Percentiles rank a stretch among this genome's conserved stretches.
Conservation (phyloP, 2,113 vertebrate genomes). For the Neopipo cinnamomea region DNA sequence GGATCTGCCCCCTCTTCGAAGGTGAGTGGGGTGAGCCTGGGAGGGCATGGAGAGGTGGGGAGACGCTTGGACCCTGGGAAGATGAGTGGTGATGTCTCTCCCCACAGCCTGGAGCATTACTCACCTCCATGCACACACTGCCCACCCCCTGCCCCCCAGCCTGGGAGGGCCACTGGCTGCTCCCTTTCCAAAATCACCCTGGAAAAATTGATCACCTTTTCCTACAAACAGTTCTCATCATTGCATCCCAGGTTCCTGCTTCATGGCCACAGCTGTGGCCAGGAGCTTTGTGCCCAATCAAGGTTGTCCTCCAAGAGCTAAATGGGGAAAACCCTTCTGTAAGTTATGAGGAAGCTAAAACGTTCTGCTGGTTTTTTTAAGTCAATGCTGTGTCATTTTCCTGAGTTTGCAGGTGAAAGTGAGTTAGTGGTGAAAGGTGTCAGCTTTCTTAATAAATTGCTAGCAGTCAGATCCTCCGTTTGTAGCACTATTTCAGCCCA, state of each 20-base stretch:
- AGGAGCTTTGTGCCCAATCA: neutral
- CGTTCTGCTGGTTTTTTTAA: neutral
- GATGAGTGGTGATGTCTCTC: neutral
- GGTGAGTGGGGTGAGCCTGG: constrained; percentile 71
- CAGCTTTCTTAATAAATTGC: neutral
- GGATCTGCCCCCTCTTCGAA: constrained; percentile 91
- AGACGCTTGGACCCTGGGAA: fast-evolving
- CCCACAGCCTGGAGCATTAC: neutral
- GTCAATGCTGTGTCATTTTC: neutral
- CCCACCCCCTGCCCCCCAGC: neutral
- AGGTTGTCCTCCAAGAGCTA: neutral
- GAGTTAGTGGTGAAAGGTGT: neutral
- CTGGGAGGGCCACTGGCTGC: neutral
- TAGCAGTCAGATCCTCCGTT: neutral
- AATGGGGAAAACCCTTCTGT: neutral
- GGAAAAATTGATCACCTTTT: neutral
- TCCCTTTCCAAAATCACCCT: neutral
- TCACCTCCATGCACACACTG: fast-evolving
- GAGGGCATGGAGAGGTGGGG: too few relatives aligned
- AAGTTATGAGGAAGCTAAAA: neutral
- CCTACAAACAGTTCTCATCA: neutral
- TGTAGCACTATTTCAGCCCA: neutral
- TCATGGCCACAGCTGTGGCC: neutral
- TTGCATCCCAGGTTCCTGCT: neutral
- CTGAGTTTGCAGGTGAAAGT: neutral